Conservation (phyloP, 2,797 vertebrate genomes). For the Smutsia temminckii region DNA sequence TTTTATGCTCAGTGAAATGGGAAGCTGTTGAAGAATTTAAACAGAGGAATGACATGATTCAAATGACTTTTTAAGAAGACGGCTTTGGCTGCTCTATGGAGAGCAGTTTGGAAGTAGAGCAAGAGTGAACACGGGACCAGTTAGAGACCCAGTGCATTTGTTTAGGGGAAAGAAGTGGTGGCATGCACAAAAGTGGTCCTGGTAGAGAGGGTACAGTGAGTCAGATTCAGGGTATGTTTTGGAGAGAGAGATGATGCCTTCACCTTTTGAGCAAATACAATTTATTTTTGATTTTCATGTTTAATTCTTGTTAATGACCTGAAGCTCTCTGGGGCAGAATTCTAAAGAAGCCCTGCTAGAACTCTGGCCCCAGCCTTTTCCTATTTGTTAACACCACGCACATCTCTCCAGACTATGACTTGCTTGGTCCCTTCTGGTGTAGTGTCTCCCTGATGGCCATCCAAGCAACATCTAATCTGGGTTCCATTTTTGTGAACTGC, state of each 20-base stretch:
- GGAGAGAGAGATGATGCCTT: background rate
- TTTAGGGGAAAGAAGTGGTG: background rate
- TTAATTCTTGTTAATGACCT: background rate
- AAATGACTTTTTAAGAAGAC: background rate
- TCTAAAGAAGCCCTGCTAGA: background rate
- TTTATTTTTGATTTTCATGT: background rate
- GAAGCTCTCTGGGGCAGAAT: background rate
- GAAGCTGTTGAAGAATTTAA: background rate
- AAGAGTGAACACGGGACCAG: background rate
- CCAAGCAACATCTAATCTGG: background rate
- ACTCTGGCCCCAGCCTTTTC: background rate
- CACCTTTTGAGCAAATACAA: background rate
- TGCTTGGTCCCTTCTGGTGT: background rate
- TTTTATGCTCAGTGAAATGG: background rate
- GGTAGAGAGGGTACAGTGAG: background rate
- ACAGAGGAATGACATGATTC: background rate
- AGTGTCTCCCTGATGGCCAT: background rate
- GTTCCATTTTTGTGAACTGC: background rate
- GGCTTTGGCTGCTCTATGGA: background rate
- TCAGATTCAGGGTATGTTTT: background rate
- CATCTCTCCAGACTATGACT: background rate
- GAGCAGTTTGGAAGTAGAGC: background rate
- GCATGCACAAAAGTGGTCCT: background rate
- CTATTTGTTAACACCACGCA: background rate
- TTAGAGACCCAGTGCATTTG: background rate